Conservation (phyloP, 2,888 invertebrate genomes). For the Drosophila anomalata region DNA sequence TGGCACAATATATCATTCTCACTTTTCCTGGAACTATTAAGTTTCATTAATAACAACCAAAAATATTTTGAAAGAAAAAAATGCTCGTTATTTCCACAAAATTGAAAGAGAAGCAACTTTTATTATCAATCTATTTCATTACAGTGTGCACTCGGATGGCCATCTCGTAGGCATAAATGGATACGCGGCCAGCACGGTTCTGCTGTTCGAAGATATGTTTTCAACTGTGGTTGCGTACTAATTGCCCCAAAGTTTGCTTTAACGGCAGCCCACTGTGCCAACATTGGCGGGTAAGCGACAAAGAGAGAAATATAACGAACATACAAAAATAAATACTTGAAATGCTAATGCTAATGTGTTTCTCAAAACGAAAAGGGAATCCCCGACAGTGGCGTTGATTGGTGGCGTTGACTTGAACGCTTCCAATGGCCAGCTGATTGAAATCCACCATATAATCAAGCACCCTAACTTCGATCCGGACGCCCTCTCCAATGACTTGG, state of each 20-base stretch:
- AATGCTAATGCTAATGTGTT: slow-evolving; percentile 32
- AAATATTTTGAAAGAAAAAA: not conserved
- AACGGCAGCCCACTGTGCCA: slow-evolving; percentile 52
- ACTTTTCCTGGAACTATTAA: not conserved
- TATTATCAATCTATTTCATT: not conserved
- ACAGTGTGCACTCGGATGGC: slow-evolving; percentile 47
- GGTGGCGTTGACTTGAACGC: slow-evolving; percentile 47
- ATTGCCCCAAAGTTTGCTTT: slow-evolving; percentile 34
- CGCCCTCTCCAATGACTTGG: slow-evolving; percentile 28
- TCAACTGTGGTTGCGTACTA: slow-evolving; percentile 47
- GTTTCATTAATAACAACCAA: not conserved
- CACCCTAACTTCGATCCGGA: slow-evolving; percentile 46
- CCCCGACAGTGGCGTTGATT: slow-evolving; percentile 42
- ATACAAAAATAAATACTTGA: slow-evolving; percentile 5
- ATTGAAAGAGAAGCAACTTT: not conserved
- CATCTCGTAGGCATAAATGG: slow-evolving; percentile 15
- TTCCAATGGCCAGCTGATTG: slow-evolving; percentile 18
- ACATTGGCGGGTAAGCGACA: slow-evolving; percentile 37
- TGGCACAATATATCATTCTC: not conserved
- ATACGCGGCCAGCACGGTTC: slow-evolving; percentile 2
- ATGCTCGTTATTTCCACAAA: not conserved
- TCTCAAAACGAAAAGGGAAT: slow-evolving; percentile 29
- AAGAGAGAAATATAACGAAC: not conserved
- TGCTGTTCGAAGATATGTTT: slow-evolving; percentile 18
- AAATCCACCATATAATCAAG: slow-evolving; percentile 25